Conservation (phyloP, 2,113 vertebrate genomes). For the Lagopus muta region DNA sequence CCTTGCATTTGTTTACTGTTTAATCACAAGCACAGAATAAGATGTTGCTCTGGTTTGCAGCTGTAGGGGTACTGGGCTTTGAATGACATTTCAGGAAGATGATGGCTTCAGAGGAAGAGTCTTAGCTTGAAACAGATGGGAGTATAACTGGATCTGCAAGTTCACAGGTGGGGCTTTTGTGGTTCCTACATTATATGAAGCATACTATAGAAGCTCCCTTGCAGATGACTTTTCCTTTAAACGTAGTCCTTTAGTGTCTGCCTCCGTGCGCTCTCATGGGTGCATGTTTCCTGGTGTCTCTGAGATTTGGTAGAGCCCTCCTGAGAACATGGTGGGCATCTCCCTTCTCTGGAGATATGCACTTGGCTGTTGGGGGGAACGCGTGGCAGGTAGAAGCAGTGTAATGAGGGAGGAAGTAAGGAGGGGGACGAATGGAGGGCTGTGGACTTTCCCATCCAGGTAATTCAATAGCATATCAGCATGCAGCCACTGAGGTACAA, state of each 20-base stretch:
- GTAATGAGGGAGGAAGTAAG: background rate
- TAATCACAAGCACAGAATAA: background rate
- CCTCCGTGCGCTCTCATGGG: background rate
- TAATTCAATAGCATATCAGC: conserved; percentile 50
- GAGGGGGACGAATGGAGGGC: background rate
- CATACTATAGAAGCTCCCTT: background rate
- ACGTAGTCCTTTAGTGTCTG: background rate
- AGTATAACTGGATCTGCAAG: background rate
- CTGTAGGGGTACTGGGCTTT: background rate
- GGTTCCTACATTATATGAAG: background rate
- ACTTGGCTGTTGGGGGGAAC: background rate
- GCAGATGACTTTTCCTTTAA: background rate
- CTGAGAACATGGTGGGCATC: background rate
- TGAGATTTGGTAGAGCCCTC: background rate
- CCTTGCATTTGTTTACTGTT: background rate
- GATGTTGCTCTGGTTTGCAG: background rate
- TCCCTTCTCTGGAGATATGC: background rate
- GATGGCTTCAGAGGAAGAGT: background rate
- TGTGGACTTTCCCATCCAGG: conserved; percentile 21
- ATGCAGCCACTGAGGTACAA: background rate
- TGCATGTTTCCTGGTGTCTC: background rate
- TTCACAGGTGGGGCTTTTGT: background rate
- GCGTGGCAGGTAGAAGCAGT: background rate
- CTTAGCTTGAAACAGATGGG: background rate
- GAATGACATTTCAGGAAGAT: background rate